These are phyloP conservation scores for Mechanitis mazaeus DNA, from an alignment of 2,888 invertebrate genomes.

Conservation along the genomic window DNA sequence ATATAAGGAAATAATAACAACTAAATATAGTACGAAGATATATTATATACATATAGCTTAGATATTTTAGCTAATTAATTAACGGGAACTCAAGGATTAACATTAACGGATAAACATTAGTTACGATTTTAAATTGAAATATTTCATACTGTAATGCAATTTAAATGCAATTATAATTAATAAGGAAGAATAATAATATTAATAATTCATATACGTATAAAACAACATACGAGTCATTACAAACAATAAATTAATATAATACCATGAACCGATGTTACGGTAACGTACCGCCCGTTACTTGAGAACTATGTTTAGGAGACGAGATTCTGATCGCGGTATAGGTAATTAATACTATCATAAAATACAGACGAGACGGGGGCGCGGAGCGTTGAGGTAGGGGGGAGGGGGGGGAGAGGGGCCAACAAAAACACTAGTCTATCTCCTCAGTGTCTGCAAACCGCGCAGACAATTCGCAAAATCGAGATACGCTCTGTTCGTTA, in stretches of 20 bases:
- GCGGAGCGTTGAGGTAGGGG: background rate
- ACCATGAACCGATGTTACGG: conserved; percentile 1
- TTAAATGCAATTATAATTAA: no score
- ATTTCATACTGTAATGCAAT: no score
- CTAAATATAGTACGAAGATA: no score
- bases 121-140: no score
- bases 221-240: background rate
- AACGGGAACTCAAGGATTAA: no score
- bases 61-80: no score
- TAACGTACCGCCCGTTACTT: background rate
- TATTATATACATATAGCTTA: no score
- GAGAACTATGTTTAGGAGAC: background rate
- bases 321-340: conserved; percentile 15
- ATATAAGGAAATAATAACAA: no score
- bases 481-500: background rate
- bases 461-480: conserved; percentile 5
- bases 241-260: conserved; percentile 1
- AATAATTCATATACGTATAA: no score
- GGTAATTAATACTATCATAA: conserved; percentile 16
- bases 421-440: conserved; percentile 24
- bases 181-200: no score
- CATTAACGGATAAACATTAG: no score
- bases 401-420: conserved; percentile 14
- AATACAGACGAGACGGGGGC: conserved; percentile 13
- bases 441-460: conserved; percentile 16